Evolutionary conservation across 1,140 invertebrate genomes (phyloP).

Genomic region (roundworm (Caenorhabditis elegans)): WBcel235 BX284605.5:437501-438000

Average conservation of each 20-base stretch:
- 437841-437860: slow-evolving; percentile 7
- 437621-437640: background rate
- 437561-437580: no score
- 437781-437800: background rate
- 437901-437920: background rate
- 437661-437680: background rate
- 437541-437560: no score
- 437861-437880: background rate
- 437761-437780: background rate
- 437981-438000: no score
- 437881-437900: background rate
- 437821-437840: background rate
- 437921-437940: no score
- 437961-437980: no score
- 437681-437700: background rate
- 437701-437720: background rate
- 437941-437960: no score
- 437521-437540: no score
- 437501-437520: no score
- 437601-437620: no score
- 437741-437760: background rate
- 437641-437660: background rate
- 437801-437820: background rate
- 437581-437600: no score
- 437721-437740: background rate